These are phyloP conservation scores for Botia kubotai DNA, from an alignment of 2,797 vertebrate genomes.

Conservation along the genomic window DNA sequence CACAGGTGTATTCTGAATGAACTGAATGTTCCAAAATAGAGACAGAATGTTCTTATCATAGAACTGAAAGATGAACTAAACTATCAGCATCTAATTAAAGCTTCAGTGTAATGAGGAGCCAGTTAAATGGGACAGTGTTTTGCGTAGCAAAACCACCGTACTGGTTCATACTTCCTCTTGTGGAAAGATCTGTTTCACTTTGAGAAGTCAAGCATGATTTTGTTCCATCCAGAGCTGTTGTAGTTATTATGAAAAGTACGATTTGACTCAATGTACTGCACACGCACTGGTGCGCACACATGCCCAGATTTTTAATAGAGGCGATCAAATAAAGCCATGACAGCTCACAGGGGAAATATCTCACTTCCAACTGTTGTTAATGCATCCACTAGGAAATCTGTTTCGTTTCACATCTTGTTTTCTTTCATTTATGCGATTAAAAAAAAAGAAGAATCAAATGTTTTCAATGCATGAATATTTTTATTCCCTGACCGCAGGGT, in stretches of 20 bases:
- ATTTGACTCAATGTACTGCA: neutral
- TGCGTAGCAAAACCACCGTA: neutral
- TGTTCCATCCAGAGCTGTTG: neutral
- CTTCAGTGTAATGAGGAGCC: constrained; percentile 17
- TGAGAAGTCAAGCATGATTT: neutral
- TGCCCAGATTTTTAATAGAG: neutral
- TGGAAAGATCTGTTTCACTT: constrained; percentile 30
- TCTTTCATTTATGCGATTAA: neutral
- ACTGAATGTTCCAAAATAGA: neutral
- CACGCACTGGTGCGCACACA: constrained; percentile 7
- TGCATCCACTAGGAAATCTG: neutral
- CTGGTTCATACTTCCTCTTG: constrained; percentile 18
- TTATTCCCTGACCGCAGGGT: constrained; percentile 57
- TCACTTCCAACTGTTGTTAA: neutral
- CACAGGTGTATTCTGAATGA: neutral
- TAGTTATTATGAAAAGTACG: neutral
- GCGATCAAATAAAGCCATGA: neutral
- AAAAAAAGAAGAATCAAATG: constrained; percentile 11
- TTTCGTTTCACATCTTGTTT: neutral
- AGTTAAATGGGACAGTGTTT: constrained; percentile 24
- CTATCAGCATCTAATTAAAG: constrained; percentile 47
- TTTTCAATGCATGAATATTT: constrained; percentile 64
- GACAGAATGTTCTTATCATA: neutral
- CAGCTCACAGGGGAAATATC: neutral
- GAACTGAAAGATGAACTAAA: neutral